Evolutionary conservation across 1,140 invertebrate species (phyloP), one percentile per base, ranked within the genome.

Genomic region (Idris sp.): DNA sequence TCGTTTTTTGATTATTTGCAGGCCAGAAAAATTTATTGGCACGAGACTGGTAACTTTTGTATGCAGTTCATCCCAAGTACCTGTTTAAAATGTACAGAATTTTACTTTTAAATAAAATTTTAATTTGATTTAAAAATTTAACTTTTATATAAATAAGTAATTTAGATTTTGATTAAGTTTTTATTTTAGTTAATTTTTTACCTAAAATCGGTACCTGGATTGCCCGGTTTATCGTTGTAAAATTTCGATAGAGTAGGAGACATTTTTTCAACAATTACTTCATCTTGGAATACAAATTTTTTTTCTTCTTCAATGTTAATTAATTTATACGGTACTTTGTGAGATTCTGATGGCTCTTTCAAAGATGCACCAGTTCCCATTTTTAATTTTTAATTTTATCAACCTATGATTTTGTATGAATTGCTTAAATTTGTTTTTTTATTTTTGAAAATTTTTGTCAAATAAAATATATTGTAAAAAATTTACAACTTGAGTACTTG

Each of bases 1-100:
- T 84, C 94, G 94, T 48, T 91, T 93, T 6, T 95, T 84, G 51
- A 92, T 87, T 13, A 96, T 82, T 79, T 92, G 92, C 2, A 91
- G 92, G 35, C 95, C 95, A 78, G 96, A 93, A 85, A 96, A 95
- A 58, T 90, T 89, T 33, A 88, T 88, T 2, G 95, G 95, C 78
- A 93, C 93, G 8, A 96, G 80, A 75, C 94, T 91, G 5, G 81
- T 72, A 0, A 82, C 78, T 49, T 81, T 85, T 33, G 80, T 84
- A 13, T 87, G 84, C 8, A 87, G 49, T 5, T 86, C 83, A 33
- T 83, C 83, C 68, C 86, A 86, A 7, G 78, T 84, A 13, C 83
- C 82, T 77, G 36, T 28, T 31, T n/a, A n/a, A 3, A 44, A 28
- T 36, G 22, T 15, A 28, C n/a, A 14, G n/a, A n/a, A n/a, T n/a